A percentile compares a stretch with the other conserved stretches of the same genome.
Evolutionary conservation across 1,140 invertebrate species (phyloP).

Genomic region (Sarcophaga bullata): DNA sequence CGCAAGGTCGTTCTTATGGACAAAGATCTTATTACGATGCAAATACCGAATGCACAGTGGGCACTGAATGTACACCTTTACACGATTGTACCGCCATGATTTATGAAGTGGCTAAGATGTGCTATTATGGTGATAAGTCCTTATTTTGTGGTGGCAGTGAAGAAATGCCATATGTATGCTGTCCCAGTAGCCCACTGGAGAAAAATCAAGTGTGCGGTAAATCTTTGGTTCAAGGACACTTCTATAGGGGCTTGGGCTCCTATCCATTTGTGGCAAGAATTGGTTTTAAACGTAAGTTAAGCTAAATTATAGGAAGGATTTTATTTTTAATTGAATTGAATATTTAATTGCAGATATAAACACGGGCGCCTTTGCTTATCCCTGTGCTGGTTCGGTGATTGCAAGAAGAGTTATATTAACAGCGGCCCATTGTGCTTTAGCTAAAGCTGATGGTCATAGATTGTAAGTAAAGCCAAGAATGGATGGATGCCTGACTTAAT

Average conservation of each 20-base stretch:
- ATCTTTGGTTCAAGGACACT: constrained; percentile 72
- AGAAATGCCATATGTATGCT: constrained; percentile 63
- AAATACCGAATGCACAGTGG: constrained; percentile 54
- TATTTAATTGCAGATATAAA: constrained; percentile 67
- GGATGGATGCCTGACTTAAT: neutral
- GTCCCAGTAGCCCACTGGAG: constrained; percentile 62
- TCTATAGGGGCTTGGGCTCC: constrained; percentile 73
- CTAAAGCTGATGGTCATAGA: constrained; percentile 74
- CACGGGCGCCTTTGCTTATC: constrained; percentile 72
- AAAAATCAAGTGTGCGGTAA: constrained; percentile 69
- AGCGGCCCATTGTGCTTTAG: constrained; percentile 77
- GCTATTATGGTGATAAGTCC: constrained; percentile 64
- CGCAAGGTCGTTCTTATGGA: constrained; percentile 39
- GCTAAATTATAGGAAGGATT: constrained; percentile 1
- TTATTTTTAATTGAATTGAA: neutral
- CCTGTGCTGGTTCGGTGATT: constrained; percentile 77
- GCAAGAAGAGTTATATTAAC: constrained; percentile 71
- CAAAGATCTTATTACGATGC: constrained; percentile 44
- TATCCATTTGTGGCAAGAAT: constrained; percentile 75
- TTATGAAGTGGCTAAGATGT: constrained; percentile 62
- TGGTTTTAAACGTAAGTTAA: constrained; percentile 72
- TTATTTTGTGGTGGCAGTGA: constrained; percentile 60
- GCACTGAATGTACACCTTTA: constrained; percentile 61
- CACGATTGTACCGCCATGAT: constrained; percentile 62
- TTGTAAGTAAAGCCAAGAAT: constrained; percentile 68